Conservation (phyloP, 2,888 invertebrate genomes). For the Vesta saturnalis region DNA sequence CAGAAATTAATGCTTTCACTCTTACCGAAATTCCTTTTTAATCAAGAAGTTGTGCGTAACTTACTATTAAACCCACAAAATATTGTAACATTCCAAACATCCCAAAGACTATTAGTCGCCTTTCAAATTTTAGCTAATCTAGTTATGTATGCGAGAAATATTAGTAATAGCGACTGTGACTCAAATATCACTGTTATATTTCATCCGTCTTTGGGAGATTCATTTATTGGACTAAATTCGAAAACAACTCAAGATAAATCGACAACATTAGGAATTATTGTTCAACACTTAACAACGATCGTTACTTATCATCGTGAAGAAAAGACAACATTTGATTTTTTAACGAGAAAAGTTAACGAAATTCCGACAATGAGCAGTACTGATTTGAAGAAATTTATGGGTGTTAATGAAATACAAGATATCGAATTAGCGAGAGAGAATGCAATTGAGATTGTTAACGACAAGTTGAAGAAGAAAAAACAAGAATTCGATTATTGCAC, state of each 20-base stretch:
- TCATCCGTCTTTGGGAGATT: conserved; percentile 63
- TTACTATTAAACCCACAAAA: conserved; percentile 55
- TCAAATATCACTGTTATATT: conserved; percentile 66
- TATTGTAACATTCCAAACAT: conserved; percentile 49
- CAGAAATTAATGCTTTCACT: conserved; percentile 80
- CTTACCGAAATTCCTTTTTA: conserved; percentile 74
- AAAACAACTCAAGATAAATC: conserved; percentile 56
- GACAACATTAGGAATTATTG: conserved; percentile 65
- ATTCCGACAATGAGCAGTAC: conserved; percentile 65
- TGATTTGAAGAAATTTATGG: conserved; percentile 67
- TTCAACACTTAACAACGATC: conserved; percentile 67
- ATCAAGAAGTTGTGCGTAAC: conserved; percentile 58
- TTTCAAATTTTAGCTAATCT: conserved; percentile 78
- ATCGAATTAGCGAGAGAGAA: conserved; percentile 53
- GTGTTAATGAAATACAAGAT: conserved; percentile 51
- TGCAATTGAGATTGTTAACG: conserved; percentile 63
- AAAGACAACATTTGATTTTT: conserved; percentile 63
- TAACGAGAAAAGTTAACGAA: conserved; percentile 63
- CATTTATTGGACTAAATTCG: conserved; percentile 47
- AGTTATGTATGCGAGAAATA: conserved; percentile 75
- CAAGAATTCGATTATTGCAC: conserved; percentile 70
- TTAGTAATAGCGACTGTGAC: conserved; percentile 67
- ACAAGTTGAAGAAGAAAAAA: conserved; percentile 67
- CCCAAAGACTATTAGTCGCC: conserved; percentile 61
- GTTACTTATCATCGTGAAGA: conserved; percentile 67